Conservation (phyloP, 2,113 vertebrate genomes). For the Protobothrops flavoviridis region DNA sequence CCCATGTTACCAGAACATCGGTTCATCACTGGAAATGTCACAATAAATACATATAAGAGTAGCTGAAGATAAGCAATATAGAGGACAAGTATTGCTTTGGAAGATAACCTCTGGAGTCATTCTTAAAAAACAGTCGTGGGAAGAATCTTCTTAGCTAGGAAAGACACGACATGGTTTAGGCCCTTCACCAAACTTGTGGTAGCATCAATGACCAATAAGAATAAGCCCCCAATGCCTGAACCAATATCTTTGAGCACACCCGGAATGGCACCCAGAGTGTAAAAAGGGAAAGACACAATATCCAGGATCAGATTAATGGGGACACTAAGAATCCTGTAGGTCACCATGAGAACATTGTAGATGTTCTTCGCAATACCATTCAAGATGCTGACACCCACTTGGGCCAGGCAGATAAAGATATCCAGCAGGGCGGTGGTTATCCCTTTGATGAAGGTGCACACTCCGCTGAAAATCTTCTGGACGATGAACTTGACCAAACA, state of each 20-base stretch:
- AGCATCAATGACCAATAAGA: constrained; percentile 59
- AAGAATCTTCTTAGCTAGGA: constrained; percentile 61
- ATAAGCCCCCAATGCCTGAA: constrained; percentile 59
- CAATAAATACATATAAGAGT: constrained; percentile 65
- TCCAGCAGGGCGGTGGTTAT: constrained; percentile 67
- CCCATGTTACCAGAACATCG: constrained; percentile 28
- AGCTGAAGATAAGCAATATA: constrained; percentile 44
- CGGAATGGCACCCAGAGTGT: constrained; percentile 70
- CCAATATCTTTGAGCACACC: constrained; percentile 68
- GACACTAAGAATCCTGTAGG: constrained; percentile 67
- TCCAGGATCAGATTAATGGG: constrained; percentile 66
- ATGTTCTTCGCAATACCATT: constrained; percentile 68
- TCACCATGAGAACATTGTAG: constrained; percentile 56
- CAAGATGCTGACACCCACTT: constrained; percentile 62
- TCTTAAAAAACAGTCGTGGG: constrained; percentile 53
- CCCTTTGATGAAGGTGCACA: constrained; percentile 63
- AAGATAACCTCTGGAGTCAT: neutral
- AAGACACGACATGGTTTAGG: constrained; percentile 57
- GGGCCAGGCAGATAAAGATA: constrained; percentile 70
- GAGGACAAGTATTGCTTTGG: constrained; percentile 48
- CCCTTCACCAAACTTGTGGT: constrained; percentile 60
- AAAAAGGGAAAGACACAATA: constrained; percentile 71
- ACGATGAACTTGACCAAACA: constrained; percentile 62
- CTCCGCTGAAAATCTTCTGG: constrained; percentile 39
- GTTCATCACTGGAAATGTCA: constrained; percentile 53